Conservation (phyloP, 2,888 invertebrate species). For the Cetonia aurata region DNA sequence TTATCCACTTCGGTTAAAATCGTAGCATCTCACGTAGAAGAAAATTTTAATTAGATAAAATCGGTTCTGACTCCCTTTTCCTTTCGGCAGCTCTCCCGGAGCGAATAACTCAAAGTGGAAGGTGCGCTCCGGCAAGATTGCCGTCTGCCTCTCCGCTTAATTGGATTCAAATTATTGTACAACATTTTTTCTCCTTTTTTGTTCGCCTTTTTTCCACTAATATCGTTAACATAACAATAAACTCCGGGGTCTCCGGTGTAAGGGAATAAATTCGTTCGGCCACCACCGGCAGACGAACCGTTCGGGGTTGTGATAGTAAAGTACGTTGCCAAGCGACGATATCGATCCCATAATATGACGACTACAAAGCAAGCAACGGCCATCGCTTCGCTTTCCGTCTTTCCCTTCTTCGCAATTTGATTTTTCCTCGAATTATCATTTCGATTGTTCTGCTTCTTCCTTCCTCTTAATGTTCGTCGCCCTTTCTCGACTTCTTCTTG, state of each 20-base stretch:
- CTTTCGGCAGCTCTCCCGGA: too few species aligned
- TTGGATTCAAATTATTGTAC: too few species aligned
- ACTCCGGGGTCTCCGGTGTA: constrained; percentile 9
- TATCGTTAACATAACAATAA: constrained; percentile 27
- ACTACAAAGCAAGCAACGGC: constrained; percentile 50
- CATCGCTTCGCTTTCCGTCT: constrained; percentile 48
- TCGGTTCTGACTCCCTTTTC: too few species aligned
- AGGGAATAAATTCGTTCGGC: constrained; percentile 25
- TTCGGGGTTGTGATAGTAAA: constrained; percentile 52
- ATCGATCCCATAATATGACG: constrained; percentile 53
- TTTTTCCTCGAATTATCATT: constrained; percentile 37
- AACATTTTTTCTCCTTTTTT: too few species aligned
- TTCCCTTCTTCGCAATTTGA: constrained; percentile 43
- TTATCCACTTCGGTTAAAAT: too few species aligned
- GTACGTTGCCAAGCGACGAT: constrained; percentile 52
- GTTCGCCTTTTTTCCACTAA: background rate
- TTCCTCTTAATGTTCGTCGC: background rate
- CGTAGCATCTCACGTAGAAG: too few species aligned
- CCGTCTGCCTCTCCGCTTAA: too few species aligned
- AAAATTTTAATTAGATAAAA: too few species aligned
- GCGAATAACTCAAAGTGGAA: too few species aligned
- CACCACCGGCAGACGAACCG: constrained; percentile 31
- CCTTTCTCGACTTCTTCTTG: constrained; percentile 1
- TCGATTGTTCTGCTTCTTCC: constrained; percentile 11
- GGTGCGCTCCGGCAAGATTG: too few species aligned